A percentile compares a stretch with the other conserved stretches of the same genome.
These are phyloP conservation scores for Auanema freiburgensis DNA, from an alignment of 2,888 invertebrate species.

Conservation along the genomic window DNA sequence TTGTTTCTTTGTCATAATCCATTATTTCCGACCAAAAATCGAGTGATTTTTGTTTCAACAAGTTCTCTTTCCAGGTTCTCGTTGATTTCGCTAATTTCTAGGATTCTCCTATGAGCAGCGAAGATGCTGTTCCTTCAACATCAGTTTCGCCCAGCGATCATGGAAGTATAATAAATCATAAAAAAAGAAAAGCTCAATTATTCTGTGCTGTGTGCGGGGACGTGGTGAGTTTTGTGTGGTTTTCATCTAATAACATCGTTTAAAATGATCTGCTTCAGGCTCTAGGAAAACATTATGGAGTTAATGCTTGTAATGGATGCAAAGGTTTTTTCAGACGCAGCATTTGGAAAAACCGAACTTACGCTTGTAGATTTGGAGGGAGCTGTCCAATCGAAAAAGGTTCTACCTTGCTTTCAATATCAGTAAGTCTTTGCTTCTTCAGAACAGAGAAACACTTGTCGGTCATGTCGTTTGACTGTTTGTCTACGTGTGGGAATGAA, in stretches of 20 bases:
- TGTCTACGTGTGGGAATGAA: constrained; percentile 49
- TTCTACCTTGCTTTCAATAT: constrained; percentile 10
- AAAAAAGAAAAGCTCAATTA: neutral
- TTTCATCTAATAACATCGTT: constrained; percentile 1
- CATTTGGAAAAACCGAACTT: constrained; percentile 46
- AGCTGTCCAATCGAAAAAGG: constrained; percentile 38
- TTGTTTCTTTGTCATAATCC: no score
- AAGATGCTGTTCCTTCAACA: no score
- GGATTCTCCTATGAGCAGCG: no score
- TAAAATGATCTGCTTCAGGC: constrained; percentile 26
- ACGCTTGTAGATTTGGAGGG: constrained; percentile 38
- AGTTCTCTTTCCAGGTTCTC: no score
- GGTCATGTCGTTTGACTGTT: constrained; percentile 35
- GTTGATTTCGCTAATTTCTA: no score
- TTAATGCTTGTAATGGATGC: constrained; percentile 58
- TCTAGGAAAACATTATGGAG: constrained; percentile 51
- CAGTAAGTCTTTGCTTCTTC: constrained; percentile 9
- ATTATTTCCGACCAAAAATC: no score
- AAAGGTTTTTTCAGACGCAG: constrained; percentile 59
- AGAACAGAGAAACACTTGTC: constrained; percentile 49
- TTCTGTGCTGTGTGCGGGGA: constrained; percentile 40
- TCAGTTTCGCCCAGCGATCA: no score
- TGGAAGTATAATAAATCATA: no score
- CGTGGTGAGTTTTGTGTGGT: constrained; percentile 31
- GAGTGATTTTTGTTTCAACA: no score